These are phyloP conservation scores for Eubasilissa regina DNA, from an alignment of 1,140 invertebrate species.

Conservation along the genomic window DNA sequence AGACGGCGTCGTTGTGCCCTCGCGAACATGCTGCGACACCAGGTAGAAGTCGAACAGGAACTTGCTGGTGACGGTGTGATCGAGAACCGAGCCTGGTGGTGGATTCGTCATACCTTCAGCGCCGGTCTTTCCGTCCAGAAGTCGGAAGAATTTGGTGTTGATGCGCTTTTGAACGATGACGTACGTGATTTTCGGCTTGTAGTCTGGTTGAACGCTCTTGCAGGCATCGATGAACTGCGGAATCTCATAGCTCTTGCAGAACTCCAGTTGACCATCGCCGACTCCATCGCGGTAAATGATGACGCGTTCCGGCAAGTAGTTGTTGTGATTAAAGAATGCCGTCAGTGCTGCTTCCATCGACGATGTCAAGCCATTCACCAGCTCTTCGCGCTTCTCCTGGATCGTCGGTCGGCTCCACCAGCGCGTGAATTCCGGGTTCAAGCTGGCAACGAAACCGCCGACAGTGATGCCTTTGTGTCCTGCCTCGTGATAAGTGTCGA, in stretches of 20 bases:
- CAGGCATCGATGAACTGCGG: no score
- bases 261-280: conserved; percentile 89
- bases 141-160: no score
- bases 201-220: no score
- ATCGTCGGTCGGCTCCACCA: conserved; percentile 81
- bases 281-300: conserved; percentile 86
- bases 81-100: conserved; percentile 88
- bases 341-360: conserved; percentile 76
- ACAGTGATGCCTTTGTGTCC: conserved; percentile 75
- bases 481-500: conserved; percentile 90
- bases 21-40: conserved; percentile 86
- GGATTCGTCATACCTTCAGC: no score
- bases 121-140: no score
- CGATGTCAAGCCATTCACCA: conserved; percentile 76
- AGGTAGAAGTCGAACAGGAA: conserved; percentile 91
- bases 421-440: conserved; percentile 76
- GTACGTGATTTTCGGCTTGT: no score
- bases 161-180: no score
- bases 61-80: conserved; percentile 88
- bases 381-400: conserved; percentile 82
- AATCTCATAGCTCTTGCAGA: no score
- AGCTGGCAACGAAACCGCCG: conserved; percentile 85
- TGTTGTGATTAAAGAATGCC: conserved; percentile 71
- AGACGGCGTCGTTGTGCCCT: conserved; percentile 91
- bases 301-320: conserved; percentile 73